Percentiles rank a stretch among this genome's conserved stretches.
phyloP scores from a whole-genome alignment of 92 coral and sea anemone genomes.

The Heteractis magnifica region DNA sequence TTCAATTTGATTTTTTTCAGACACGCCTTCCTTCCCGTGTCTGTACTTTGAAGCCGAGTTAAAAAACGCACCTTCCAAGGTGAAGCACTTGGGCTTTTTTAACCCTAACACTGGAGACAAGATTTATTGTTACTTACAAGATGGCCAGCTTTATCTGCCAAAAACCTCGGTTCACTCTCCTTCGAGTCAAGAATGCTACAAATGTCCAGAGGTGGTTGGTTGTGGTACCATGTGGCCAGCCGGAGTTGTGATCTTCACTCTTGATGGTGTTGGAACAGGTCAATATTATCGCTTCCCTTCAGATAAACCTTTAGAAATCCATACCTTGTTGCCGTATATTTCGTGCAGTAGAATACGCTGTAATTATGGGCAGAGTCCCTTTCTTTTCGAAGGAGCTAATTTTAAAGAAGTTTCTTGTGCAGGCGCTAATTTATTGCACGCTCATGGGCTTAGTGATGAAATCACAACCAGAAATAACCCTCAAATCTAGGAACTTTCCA shows the following conservation, averaged over 20 bases:
- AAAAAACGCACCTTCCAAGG: constrained; percentile 69
- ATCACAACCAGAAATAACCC: constrained; percentile 7
- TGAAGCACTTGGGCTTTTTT: constrained; percentile 80
- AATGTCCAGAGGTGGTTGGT: constrained; percentile 92
- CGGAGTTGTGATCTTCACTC: constrained; percentile 83
- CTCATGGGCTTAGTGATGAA: constrained; percentile 40
- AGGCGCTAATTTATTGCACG: constrained; percentile 69
- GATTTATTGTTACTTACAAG: constrained; percentile 83
- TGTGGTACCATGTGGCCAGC: constrained; percentile 91
- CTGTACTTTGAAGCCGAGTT: constrained; percentile 94
- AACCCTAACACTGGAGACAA: constrained; percentile 64
- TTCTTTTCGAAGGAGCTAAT: constrained; percentile 84
- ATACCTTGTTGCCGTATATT: constrained; percentile 71
- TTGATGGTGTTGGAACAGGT: constrained; percentile 91
- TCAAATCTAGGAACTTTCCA: background rate
- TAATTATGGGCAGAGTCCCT: constrained; percentile 90
- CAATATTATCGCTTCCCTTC: constrained; percentile 69
- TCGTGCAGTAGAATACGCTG: constrained; percentile 85
- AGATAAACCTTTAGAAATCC: constrained; percentile 41
- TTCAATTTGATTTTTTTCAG: constrained; percentile 31
- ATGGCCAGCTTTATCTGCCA: constrained; percentile 78
- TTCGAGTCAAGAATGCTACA: constrained; percentile 60
- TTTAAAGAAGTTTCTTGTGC: constrained; percentile 58
- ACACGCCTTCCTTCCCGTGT: constrained; percentile 65
- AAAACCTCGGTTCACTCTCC: constrained; percentile 52